A percentile compares a stretch with the other conserved stretches of the same genome.
Evolutionary conservation across 2,888 invertebrate species (phyloP).

Genomic region (Melieria crassipennis): DNA sequence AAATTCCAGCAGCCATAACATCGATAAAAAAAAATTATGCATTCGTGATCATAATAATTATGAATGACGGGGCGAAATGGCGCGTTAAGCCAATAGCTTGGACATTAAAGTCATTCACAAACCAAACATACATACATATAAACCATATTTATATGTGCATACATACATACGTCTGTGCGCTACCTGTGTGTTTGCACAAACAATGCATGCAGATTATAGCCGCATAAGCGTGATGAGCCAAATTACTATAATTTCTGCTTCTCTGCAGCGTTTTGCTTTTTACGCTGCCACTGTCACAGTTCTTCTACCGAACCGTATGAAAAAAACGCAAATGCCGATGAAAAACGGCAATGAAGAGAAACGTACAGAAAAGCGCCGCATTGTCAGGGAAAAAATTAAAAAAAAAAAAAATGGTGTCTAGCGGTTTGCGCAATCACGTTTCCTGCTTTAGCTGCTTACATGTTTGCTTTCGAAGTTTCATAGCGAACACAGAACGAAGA

Average conservation of each 20-base stretch:
- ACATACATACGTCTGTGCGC: background rate
- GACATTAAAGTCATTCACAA: background rate
- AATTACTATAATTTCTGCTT: conserved; percentile 1
- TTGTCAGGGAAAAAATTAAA: too few relatives aligned
- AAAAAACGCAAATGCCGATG: too few relatives aligned
- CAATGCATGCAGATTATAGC: background rate
- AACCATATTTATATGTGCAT: background rate
- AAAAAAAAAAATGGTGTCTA: too few relatives aligned
- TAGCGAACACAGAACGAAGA: too few relatives aligned
- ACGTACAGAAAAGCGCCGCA: too few relatives aligned
- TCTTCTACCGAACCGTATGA: too few relatives aligned
- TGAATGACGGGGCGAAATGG: conserved; percentile 16
- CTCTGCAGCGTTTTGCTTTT: too few relatives aligned
- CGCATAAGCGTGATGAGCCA: background rate
- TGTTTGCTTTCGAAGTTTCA: too few relatives aligned
- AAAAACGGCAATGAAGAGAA: too few relatives aligned
- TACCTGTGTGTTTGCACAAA: background rate
- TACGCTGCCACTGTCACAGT: too few relatives aligned
- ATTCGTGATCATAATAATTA: conserved; percentile 29
- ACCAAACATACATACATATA: background rate
- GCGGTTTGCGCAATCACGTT: too few relatives aligned
- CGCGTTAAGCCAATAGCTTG: background rate
- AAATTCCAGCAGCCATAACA: conserved; percentile 45
- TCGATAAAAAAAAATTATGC: conserved; percentile 45
- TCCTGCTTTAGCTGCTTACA: too few relatives aligned